Base-by-base conservation (phyloP, 2,797 vertebrate genomes). In the Urocyon cinereoargenteus region DNA sequence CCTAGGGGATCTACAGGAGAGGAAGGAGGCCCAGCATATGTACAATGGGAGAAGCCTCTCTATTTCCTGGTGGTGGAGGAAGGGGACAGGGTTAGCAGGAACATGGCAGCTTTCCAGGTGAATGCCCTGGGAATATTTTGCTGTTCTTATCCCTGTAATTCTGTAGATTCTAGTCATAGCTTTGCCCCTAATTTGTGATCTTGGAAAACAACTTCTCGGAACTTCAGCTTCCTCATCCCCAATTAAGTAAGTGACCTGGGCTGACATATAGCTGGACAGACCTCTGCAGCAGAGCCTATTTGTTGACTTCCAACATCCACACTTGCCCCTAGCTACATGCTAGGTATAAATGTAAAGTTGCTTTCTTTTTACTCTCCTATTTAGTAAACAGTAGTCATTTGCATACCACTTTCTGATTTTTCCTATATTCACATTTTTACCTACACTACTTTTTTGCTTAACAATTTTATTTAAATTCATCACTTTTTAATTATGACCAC, bases 351-450 rank as follows among this genome's bases (percentile, higher is more conserved):
- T 18, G 28, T 34, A 15, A 84, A 19, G 19, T 59, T 11, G 21
- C 45, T 53, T 81, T 59, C 40, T 83, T 90, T 82, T 53, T 26
- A 73, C 34, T 36, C 66, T 89, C 36, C 51, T 89, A 15, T 40
- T 88, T 82, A n/a, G 3, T 89, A 91, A 91, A 90, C 77, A 93
- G 91, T 91, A 66, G 36, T 70, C 31, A 93, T 70, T 93, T 75
- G 14, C 13, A 57, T 36, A 73, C 26, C 64, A 81, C 77, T 85
- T 51, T 66, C 64, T 82, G 59, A 34, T 40, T 84, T 61, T 88
- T 81, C 64, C 75, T 92, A 6, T 51, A 57, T n/a, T 62, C 34
- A 59, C 22, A 79, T 64, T 93, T 22, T 96, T 75, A 75, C 77
- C 64, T 81, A 51, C 2, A 62, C 15, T 70, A n/a, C n/a, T 57